These are phyloP conservation scores for Varanus salvator DNA, from an alignment of 2,113 vertebrate species.

Conservation along the genomic window DNA sequence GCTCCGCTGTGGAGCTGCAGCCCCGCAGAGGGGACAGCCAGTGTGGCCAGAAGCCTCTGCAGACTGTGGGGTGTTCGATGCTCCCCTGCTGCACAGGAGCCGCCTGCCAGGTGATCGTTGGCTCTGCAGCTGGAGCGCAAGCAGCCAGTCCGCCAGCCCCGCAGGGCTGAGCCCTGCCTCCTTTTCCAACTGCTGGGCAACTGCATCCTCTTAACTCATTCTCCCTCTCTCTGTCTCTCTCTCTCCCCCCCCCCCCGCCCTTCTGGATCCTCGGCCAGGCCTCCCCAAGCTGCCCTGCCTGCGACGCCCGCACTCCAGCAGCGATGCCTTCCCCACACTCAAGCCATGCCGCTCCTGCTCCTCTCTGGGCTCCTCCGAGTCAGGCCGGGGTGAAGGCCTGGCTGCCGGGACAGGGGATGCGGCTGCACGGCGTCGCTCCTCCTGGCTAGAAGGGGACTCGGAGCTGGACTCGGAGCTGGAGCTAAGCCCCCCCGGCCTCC, in stretches of 20 bases:
- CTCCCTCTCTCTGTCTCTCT: neutral
- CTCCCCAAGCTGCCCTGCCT: slow-evolving; percentile 68
- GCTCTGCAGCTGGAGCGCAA: neutral
- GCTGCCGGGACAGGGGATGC: slow-evolving; percentile 47
- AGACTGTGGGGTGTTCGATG: neutral
- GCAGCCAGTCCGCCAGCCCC: neutral
- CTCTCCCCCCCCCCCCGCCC: neutral
- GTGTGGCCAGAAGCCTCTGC: neutral
- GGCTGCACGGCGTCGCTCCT: slow-evolving; percentile 77
- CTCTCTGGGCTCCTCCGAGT: slow-evolving; percentile 53
- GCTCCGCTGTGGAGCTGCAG: neutral
- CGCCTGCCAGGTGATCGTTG: neutral
- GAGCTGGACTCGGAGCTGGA: slow-evolving; percentile 73
- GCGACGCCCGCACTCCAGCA: slow-evolving; percentile 81
- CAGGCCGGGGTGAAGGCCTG: slow-evolving; percentile 33
- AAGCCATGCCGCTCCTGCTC: slow-evolving; percentile 24
- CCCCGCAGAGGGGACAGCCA: neutral
- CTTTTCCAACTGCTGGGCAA: neutral
- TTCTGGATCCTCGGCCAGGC: slow-evolving; percentile 40
- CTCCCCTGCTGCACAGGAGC: no score
- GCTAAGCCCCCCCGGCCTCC: slow-evolving; percentile 81
- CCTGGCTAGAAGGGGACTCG: slow-evolving; percentile 80
- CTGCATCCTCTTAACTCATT: neutral
- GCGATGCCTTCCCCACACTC: slow-evolving; percentile 78
- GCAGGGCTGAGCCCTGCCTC: neutral